Evolutionary conservation across 2,888 invertebrate genomes (phyloP).

Genomic region (Xanthia togata): DNA sequence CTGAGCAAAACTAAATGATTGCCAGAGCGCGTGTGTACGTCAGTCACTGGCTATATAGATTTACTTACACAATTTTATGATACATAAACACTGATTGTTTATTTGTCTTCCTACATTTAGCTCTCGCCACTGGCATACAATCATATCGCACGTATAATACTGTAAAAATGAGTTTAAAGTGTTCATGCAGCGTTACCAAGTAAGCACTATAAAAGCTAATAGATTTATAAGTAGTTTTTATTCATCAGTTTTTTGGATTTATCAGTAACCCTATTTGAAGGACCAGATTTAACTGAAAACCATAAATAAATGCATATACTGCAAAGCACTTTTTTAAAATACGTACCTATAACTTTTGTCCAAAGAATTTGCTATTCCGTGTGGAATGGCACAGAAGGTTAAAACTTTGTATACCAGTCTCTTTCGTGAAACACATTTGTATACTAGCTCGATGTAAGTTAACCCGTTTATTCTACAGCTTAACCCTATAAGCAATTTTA

Average conservation of each 20-base stretch:
- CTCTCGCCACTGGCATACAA: neutral
- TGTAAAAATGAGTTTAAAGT: neutral
- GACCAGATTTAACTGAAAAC: neutral
- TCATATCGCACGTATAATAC: neutral
- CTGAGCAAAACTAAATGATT: neutral
- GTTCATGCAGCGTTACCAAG: neutral
- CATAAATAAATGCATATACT: neutral
- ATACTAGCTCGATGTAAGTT: neutral
- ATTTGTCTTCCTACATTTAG: neutral
- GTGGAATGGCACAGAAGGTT: too few species aligned
- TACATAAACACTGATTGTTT: neutral
- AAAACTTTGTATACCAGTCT: neutral
- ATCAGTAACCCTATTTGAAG: neutral
- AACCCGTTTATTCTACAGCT: conserved; percentile 12
- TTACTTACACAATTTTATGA: neutral
- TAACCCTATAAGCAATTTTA: conserved; percentile 4
- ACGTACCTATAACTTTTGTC: neutral
- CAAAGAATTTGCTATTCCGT: neutral
- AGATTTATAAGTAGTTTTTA: too few species aligned
- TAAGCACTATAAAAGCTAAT: neutral
- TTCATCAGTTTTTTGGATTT: too few species aligned
- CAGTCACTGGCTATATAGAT: neutral
- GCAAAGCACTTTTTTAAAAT: neutral
- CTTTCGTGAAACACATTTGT: neutral
- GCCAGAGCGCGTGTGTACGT: neutral